Percentiles rank a stretch among this genome's conserved stretches.
Conservation (phyloP, 2,797 vertebrate species). For the Cephalopachus bancanus region DNA sequence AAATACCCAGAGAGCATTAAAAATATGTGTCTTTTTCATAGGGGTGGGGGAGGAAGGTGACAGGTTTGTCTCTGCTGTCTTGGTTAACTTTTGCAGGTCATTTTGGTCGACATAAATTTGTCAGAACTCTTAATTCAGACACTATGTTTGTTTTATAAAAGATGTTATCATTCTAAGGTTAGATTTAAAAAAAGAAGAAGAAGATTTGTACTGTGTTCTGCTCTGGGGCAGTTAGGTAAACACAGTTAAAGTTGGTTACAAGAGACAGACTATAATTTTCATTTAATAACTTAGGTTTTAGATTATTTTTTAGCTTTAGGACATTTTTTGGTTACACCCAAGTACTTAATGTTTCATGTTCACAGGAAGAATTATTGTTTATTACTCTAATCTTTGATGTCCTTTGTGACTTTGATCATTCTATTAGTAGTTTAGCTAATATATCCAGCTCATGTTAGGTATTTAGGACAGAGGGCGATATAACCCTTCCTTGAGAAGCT, state of each 20-base stretch:
- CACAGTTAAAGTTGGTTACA: background rate
- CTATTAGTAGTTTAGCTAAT: background rate
- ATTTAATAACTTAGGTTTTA: background rate
- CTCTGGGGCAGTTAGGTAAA: background rate
- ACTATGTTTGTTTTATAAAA: constrained; percentile 40
- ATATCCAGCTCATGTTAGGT: background rate
- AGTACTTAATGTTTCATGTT: background rate
- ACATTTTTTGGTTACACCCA: background rate
- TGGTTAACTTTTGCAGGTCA: constrained; percentile 17
- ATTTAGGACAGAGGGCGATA: background rate
- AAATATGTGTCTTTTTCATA: background rate
- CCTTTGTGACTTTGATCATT: background rate
- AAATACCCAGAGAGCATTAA: constrained; percentile 10
- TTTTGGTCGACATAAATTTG: background rate
- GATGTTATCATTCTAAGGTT: background rate
- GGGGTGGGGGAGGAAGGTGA: background rate
- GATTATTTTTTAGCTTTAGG: background rate
- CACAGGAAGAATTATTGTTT: constrained; percentile 24
- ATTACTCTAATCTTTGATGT: background rate
- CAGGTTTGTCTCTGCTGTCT: background rate
- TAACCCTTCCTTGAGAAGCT: background rate
- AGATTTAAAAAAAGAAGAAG: too few relatives aligned
- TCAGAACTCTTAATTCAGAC: constrained; percentile 21
- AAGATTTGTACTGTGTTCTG: background rate
- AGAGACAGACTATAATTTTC: background rate